Base-by-base conservation (phyloP, 2,797 vertebrate genomes). In the Neostethus bicornis region DNA sequence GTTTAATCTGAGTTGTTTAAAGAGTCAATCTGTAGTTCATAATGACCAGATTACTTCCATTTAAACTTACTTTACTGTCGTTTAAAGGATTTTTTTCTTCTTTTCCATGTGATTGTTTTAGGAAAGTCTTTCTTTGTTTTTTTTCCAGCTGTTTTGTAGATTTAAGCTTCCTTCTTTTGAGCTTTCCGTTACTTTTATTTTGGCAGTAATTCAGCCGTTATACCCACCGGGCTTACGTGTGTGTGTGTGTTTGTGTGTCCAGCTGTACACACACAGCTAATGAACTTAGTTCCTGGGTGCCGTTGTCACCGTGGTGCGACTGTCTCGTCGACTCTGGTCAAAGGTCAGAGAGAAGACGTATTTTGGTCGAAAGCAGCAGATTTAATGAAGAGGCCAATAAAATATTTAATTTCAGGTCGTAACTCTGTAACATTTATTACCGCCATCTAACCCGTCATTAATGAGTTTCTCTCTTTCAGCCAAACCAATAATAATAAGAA, bases 241-340 rank as follows among this genome's bases (percentile, higher is more conserved):
- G 45, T 67, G 45, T 67, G 62, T 61, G 55, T 71, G 58, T 77
- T 49, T 81, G 72, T 83, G 80, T 80, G 66, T 81, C 74, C 87
- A 89, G 84, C 85, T 87, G 85, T 62, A 80, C 80, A 88, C 85
- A 88, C 72, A 75, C 62, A 65, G 73, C 78, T 89, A 89, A 89
- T 89, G 87, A 88, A 84, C 70, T 61, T 25, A 85, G 82, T 80
- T 81, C 74, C 57, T 37, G 71, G 63, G 60, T 70, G 63, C 70
- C 69, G 82, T 86, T 86, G 73, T 72, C 85, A 86, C 54, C 9
- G 42, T 62, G 69, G 84, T 83, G 87, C 11, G 75, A 89, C 73
- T 25, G 48, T 62, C 70, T 53, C 63, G 1, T 56, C 14, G 46
- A 9, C 44, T 53, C 59, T 13, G 55, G 60, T 51, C 48, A 59